Evolutionary conservation across 2,113 vertebrate genomes (phyloP), one percentile per base, ranked within the genome.

Genomic region (Oryzias celebensis): DNA sequence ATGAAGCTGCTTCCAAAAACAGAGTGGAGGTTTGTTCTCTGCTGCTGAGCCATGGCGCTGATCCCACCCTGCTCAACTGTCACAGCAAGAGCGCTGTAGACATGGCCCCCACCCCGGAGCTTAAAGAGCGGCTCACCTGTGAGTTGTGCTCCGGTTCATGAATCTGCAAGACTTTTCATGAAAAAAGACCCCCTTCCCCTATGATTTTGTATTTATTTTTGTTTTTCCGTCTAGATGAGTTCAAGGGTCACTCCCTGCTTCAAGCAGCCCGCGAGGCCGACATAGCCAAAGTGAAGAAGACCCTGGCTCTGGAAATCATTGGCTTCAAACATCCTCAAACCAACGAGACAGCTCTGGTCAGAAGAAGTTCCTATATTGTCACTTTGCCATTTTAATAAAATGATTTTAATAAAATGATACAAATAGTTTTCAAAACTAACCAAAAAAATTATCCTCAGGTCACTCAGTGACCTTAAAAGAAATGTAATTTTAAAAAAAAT

Each of bases 271-370:
- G 96, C 57, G 97, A 99, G 85, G 97, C 96, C n/a, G 97, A 99
- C 78, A 89, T 98, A 91, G 92, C 96, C 70, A 98, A 98, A 93
- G 96, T 98, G 67, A 99, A 99, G 81, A 99, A 99, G 89, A 95
- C 94, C 0, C 93, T 98, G 67, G 95, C 95, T 81, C 92, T 98
- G 88, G 97, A 99, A 88, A 95, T 98, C 85, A 98, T 98, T 85
- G 95, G 97, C 89, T 98, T 98, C 89, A 98, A 98, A 84, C 97
- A 99, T 71, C 97, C 97, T 4, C 97, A 99, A 87, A 96, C 95
- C 0, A 96, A 97, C 62, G 97, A 99, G 89, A 98, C 96, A 0
- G 96, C 96, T 60, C 89, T 99, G 96, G 97, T 99, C 67, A 95
- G 93, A 62, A n/a, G 13, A 31, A 31, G 13, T 43, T 7, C 26